phyloP scores from a whole-genome alignment of 1,140 invertebrate species.

The Brachionus asplanchnoidis region DNA sequence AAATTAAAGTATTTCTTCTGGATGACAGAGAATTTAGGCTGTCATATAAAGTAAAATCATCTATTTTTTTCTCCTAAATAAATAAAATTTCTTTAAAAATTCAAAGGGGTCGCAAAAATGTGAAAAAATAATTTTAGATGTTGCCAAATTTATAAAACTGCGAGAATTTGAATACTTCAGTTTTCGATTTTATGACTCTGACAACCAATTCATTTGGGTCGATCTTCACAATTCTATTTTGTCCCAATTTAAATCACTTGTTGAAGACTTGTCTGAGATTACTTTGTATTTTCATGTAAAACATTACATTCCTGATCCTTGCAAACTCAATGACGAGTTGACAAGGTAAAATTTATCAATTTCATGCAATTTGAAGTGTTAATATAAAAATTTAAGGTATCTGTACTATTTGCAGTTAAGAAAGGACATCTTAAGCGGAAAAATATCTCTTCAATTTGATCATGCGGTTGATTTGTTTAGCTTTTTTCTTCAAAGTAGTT shows the following conservation, averaged over 20 bases:
- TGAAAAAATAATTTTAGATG: slow-evolving; percentile 26
- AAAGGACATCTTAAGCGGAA: slow-evolving; percentile 2
- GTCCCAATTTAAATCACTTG: neutral
- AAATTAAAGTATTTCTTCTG: slow-evolving; percentile 22
- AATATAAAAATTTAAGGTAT: neutral
- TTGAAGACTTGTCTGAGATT: neutral
- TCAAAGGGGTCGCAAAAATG: slow-evolving; percentile 6
- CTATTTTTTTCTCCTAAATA: neutral
- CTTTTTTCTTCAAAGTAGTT: slow-evolving; percentile 15
- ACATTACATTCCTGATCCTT: slow-evolving; percentile 20
- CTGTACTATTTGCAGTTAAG: slow-evolving; percentile 20
- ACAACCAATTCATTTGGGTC: neutral
- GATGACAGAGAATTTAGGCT: slow-evolving; percentile 18
- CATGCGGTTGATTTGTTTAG: neutral
- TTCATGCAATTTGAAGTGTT: too few species aligned
- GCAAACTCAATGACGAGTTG: slow-evolving; percentile 26
- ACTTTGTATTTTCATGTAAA: slow-evolving; percentile 22
- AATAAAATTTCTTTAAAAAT: neutral
- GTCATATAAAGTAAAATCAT: neutral
- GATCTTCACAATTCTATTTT: neutral
- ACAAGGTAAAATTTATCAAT: neutral
- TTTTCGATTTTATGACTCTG: neutral
- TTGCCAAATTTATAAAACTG: slow-evolving; percentile 19
- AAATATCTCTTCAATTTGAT: slow-evolving; percentile 18
- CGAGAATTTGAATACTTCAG: slow-evolving; percentile 34